Percentiles rank a stretch among this genome's conserved stretches.
Evolutionary conservation across 2,113 vertebrate genomes (phyloP).

Genomic region (Coptodon bakossiorum): DNA sequence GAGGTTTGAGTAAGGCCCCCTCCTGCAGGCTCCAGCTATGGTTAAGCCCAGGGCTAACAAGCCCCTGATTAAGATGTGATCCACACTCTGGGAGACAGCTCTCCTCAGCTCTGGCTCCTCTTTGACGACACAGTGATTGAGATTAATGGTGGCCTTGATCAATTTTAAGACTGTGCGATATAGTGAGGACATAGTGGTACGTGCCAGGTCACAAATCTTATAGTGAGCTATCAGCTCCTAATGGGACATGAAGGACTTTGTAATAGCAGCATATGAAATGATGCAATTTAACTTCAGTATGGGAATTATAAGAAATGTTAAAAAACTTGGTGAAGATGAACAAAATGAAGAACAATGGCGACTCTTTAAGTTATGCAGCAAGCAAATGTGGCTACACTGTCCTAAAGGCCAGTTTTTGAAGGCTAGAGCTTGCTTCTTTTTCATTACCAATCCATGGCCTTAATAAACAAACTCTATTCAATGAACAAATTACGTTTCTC

Average conservation of each 20-base stretch:
- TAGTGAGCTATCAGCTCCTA: constrained; percentile 12
- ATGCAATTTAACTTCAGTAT: background rate
- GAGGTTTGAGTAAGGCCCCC: background rate
- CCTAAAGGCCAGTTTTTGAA: background rate
- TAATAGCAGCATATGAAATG: background rate
- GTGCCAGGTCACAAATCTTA: constrained; percentile 28
- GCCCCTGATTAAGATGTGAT: constrained; percentile 61
- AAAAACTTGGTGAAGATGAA: background rate
- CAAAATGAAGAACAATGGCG: background rate
- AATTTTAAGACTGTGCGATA: constrained; percentile 32
- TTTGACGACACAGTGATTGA: constrained; percentile 39
- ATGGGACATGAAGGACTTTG: constrained; percentile 55
- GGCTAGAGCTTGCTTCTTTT: background rate
- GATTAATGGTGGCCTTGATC: constrained; percentile 61
- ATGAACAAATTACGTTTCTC: background rate
- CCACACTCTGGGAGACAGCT: constrained; percentile 38
- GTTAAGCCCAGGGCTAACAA: constrained; percentile 41
- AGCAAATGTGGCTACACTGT: background rate
- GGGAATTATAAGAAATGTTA: background rate
- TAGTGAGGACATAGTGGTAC: constrained; percentile 7
- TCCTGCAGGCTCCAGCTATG: background rate
- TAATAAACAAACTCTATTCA: background rate
- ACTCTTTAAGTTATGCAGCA: background rate
- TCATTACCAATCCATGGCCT: background rate
- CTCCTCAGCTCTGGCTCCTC: constrained; percentile 10